A percentile compares a stretch with the other conserved stretches of the same genome.
These are phyloP conservation scores for Caloenas nicobarica DNA, from an alignment of 2,113 vertebrate species.

Conservation along the genomic window DNA sequence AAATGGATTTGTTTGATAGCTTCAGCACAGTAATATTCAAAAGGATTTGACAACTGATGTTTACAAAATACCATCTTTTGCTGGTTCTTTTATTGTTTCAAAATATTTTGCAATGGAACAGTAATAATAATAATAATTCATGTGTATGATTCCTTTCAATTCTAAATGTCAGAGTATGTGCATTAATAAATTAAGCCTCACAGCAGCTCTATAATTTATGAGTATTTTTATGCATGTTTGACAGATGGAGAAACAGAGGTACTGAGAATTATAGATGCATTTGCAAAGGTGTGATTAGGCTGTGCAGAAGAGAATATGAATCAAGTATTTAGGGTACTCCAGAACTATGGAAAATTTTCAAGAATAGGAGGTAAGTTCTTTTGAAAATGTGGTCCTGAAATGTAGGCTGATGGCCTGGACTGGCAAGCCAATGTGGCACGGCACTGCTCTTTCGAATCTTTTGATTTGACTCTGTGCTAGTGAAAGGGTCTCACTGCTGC, in stretches of 20 bases:
- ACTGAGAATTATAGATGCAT: not conserved
- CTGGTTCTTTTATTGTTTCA: not conserved
- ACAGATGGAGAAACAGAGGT: conserved; percentile 31
- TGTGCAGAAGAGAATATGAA: not conserved
- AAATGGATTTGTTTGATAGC: not conserved
- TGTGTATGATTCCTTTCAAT: not conserved
- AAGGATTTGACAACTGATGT: not conserved
- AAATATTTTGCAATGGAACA: conserved; percentile 31
- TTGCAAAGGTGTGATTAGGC: conserved; percentile 22
- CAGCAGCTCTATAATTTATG: conserved; percentile 20
- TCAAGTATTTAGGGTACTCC: not conserved
- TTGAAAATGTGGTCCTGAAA: not conserved
- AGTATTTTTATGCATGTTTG: conserved; percentile 2
- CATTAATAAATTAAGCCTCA: conserved; percentile 42
- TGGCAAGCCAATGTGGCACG: not conserved
- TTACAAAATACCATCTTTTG: conserved; percentile 21
- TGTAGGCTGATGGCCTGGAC: not conserved
- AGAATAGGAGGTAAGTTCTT: not conserved
- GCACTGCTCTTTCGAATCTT: not conserved
- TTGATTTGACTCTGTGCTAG: not conserved
- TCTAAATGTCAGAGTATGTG: not conserved
- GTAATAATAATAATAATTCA: not conserved
- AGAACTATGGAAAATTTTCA: not conserved
- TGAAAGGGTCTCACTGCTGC: not conserved
- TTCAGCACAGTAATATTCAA: not conserved